Base-by-base conservation (phyloP, 2,888 invertebrate species). In the Erynnis tages region DNA sequence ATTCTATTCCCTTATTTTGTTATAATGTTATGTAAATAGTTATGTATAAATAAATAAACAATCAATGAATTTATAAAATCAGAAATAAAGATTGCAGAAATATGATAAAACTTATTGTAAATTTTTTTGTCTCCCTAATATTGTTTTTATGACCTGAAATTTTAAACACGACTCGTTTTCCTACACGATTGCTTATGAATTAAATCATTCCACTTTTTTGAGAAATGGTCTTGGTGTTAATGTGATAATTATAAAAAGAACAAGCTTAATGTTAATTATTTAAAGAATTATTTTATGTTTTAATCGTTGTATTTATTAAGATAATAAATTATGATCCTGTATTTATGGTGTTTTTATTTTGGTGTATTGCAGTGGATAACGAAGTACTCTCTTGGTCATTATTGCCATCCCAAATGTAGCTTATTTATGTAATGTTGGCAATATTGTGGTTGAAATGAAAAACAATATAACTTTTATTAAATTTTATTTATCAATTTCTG, bases 401-500 rank as follows among this genome's bases (percentile, higher is more conserved):
- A n/a, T n/a, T n/a, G n/a, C n/a, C n/a, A n/a, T n/a, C n/a, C n/a
- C n/a, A n/a, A n/a, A n/a, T n/a, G n/a, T n/a, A n/a, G n/a, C n/a
- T n/a, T n/a, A n/a, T n/a, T n/a, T n/a, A n/a, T n/a, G n/a, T n/a
- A n/a, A n/a, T n/a, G n/a, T n/a, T n/a, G n/a, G n/a, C n/a, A n/a
- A n/a, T n/a, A n/a, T n/a, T n/a, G 2, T 1, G 29, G 3, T 2
- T 1, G 6, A 34, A 34, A 1, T 2, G 13, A 34, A 35, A 35
- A 17, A 35, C 1, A 17, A 4, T 4, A 14, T 61, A 53, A 58
- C 67, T 76, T 75, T 68, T 71, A 69, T 71, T 73, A 54, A 57
- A 56, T 58, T 57, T 87, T 87, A 89, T 89, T 89, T 87, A 87
- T 89, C 77, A 88, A 89, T 88, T 88, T 88, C 88, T 87, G 88